Base-by-base conservation (phyloP, 2,888 invertebrate genomes). In the Fragum fragum region DNA sequence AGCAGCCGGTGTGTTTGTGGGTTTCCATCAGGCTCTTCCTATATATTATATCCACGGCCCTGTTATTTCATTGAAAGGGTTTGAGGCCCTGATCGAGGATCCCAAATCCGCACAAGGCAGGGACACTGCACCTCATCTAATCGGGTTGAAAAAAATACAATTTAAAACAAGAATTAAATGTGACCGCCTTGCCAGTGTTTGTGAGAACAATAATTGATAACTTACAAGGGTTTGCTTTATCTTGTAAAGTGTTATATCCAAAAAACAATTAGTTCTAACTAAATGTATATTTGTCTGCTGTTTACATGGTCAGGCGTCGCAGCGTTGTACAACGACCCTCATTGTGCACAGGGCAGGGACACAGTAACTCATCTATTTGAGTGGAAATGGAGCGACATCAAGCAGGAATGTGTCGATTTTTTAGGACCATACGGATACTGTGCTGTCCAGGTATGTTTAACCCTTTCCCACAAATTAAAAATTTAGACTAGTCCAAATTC, bases 361-460 rank as follows among this genome's bases (percentile, higher is more conserved):
- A 89, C 88, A 5, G 88, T 92, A 9, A 87, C 87, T 0, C 92
- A 92, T 83, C 85, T 92, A 76, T 92, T 92, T 81, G 91, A 91
- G 81, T 92, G 92, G 92, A 91, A 90, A 73, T 89, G 89, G 89
- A 63, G 78, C 0, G 89, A 89, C 42, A 87, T 89, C 28, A 85
- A 87, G 85, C 69, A 63, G 2, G 93, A 93, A 78, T 93, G 93
- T 79, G 89, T 91, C 74, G 71, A 88, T 7, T 93, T 91, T 81
- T 87, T 93, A 9, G 93, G 91, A 29, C 93, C 92, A 1, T 82
- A 85, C 61, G 93, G 93, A 26, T 93, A 85, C 80, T 91, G 91
- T 78, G 93, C 88, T 47, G 91, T 93, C 0, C 92, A 92, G 91
- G 92, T 91, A 81, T 47, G 1, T n/a, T n/a, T n/a, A n/a, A n/a